Base-by-base conservation (phyloP, 2,113 vertebrate genomes). In the Casuarius casuarius region DNA sequence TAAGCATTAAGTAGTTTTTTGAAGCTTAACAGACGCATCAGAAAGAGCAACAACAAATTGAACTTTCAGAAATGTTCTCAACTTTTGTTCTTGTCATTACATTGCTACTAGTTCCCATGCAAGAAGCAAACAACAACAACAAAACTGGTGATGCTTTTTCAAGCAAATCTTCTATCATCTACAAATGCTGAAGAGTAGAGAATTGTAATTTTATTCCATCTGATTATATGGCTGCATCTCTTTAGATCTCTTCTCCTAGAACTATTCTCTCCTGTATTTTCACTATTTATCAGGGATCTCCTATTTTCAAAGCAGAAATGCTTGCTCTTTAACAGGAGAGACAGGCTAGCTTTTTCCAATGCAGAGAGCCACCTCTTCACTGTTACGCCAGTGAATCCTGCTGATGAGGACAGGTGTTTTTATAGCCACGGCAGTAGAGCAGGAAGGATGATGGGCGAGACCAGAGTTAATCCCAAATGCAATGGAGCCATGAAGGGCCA, bases 21-120 rank as follows among this genome's bases (percentile, higher is more conserved):
- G 84, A 96, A 95, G 38, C 84, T 78, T 91, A 93, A 61, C 87
- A 95, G 71, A 84, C 74, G 70, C 70, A 91, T 87, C 35, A 89
- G 59, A 89, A 84, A 76, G 40, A 62, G 13, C 17, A 94, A 87
- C 11, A 82, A 81, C 61, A 91, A 77, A 59, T 35, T 61, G 68
- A 95, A 78, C 56, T 75, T 84, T 70, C 42, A 90, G 65, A 92
- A 87, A 68, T 38, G 29, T 91, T 84, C 76, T 77, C 54, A 74
- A 44, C 12, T 21, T 82, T 71, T 82, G 38, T 67, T 71, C 58
- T 26, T 38, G 56, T 46, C 14, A 17, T 72, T 68, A 62, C 4
- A 38, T 11, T 46, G 28, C 23, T 31, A 18, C 71, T 87, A 72
- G 56, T 52, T 91, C 56, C 38, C 21, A 70, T 14, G 38, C 61